Evolutionary conservation across 2,888 invertebrate genomes (phyloP).

Genomic region (Euzophera pinguis): DNA sequence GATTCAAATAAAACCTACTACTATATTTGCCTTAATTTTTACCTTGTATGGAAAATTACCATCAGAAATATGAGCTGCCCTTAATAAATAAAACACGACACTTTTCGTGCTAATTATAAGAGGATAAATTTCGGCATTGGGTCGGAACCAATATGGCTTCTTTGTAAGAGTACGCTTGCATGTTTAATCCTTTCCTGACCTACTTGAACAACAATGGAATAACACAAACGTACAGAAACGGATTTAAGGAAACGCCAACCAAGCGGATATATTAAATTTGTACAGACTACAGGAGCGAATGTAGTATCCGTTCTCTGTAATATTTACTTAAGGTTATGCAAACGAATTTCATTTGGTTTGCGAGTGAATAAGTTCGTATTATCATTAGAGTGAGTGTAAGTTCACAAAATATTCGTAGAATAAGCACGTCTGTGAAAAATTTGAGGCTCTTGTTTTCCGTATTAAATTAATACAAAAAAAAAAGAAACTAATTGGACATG

Average conservation of each 20-base stretch:
- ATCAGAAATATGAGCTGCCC: no score
- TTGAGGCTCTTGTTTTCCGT: no score
- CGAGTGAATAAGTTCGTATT: background rate
- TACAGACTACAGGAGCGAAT: background rate
- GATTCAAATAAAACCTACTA: no score
- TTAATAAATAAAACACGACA: background rate
- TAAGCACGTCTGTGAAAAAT: no score
- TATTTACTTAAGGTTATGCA: background rate
- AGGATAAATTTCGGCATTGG: conserved; percentile 26
- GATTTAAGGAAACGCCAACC: conserved; percentile 6
- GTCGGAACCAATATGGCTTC: conserved; percentile 26
- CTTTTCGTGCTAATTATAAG: conserved; percentile 20
- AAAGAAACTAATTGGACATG: no score
- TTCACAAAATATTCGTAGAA: background rate
- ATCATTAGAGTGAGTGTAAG: background rate
- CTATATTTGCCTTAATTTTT: no score
- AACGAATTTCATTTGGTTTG: background rate
- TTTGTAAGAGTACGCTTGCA: conserved; percentile 29
- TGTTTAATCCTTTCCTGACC: conserved; percentile 31
- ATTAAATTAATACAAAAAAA: no score
- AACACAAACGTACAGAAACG: conserved; percentile 5
- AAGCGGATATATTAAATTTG: conserved; percentile 8
- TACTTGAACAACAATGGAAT: conserved; percentile 20
- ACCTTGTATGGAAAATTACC: no score
- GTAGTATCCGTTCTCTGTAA: background rate